Base-by-base conservation (phyloP, 1,140 invertebrate genomes). In the Ceratosolen fusciceps region DNA sequence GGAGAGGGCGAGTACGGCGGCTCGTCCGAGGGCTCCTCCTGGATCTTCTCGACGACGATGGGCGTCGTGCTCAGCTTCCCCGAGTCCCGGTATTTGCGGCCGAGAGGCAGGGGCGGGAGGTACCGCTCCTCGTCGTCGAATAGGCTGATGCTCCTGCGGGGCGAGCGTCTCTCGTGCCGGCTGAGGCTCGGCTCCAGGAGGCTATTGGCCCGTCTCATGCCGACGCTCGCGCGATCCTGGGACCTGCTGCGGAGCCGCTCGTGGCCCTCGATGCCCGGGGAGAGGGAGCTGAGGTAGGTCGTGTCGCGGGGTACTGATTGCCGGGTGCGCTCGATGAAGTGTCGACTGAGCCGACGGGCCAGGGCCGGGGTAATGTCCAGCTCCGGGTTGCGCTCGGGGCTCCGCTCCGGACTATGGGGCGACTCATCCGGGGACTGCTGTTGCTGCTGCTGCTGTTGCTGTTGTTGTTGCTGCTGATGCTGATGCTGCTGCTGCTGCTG, bases 241-340 rank as follows among this genome's bases (percentile, higher is more conserved):
- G 85, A 84, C 26, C 82, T 75, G 12, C 84, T 81, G 29, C 84
- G 82, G 52, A 85, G 84, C 10, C 82, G 83, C 65, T 88, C 85
- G 21, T 49, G 67, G n/a, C 21, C 52, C 0, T 43, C n/a, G 31
- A 26, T 10, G 67, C 37, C 8, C 0, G 16, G 1, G n/a, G 24
- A 26, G 7, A 34, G 4, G 21, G 21, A 21, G 62, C 39, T 34
- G 26, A 16, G 19, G 7, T 26, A 37, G 12, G 37, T 21, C 12
- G 24, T 10, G 7, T 58, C 65, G 14, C 75, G 31, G 14, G 52
- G 49, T n/a, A 37, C 16, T 2, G 72, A 74, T 24, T 87, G 86
- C n/a, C 89, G 82, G 0, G 89, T 88, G 67, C 89, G 85, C 77
- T 90, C 88, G 76, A 89, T 87, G 74, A 90, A 88, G 43, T 89